Percentiles rank a stretch among this genome's conserved stretches.
phyloP scores from a whole-genome alignment of 2,888 invertebrate genomes.

The Tanypteryx hageni region DNA sequence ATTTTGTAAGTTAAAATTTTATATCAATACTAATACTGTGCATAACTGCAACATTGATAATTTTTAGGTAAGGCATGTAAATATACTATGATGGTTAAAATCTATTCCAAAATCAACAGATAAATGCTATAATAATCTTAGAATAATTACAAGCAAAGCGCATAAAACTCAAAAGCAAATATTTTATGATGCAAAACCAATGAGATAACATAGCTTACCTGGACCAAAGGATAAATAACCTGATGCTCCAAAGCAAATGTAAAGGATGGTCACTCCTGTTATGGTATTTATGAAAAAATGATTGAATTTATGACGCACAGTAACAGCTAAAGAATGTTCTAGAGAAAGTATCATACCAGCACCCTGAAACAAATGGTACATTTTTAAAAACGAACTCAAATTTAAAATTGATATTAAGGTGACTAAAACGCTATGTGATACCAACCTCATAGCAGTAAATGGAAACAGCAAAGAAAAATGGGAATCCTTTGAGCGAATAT shows the following conservation, averaged over 20 bases:
- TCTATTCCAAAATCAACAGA: too few species aligned
- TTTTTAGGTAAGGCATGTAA: too few species aligned
- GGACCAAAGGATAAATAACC: conserved; percentile 73
- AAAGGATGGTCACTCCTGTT: conserved; percentile 73
- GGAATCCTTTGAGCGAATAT: conserved; percentile 73
- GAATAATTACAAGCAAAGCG: neutral
- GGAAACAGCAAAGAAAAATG: conserved; percentile 75
- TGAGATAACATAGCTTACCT: conserved; percentile 68
- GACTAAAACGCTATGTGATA: neutral
- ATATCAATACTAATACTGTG: too few species aligned
- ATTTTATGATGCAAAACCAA: neutral
- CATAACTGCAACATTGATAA: too few species aligned
- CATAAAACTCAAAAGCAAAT: neutral
- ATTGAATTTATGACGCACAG: conserved; percentile 73
- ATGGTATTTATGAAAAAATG: conserved; percentile 74
- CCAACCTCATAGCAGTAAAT: conserved; percentile 76
- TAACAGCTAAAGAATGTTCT: conserved; percentile 73
- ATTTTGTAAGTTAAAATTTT: too few species aligned
- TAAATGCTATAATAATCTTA: too few species aligned
- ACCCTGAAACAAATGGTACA: conserved; percentile 72
- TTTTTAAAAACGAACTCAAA: neutral
- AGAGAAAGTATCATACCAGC: conserved; percentile 75
- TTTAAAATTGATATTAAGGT: neutral
- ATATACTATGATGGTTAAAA: too few species aligned
- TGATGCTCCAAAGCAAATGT: conserved; percentile 74